Evolutionary conservation across 2,888 invertebrate genomes (phyloP), one percentile per base, ranked within the genome.

Genomic region (Lasius platythorax): DNA sequence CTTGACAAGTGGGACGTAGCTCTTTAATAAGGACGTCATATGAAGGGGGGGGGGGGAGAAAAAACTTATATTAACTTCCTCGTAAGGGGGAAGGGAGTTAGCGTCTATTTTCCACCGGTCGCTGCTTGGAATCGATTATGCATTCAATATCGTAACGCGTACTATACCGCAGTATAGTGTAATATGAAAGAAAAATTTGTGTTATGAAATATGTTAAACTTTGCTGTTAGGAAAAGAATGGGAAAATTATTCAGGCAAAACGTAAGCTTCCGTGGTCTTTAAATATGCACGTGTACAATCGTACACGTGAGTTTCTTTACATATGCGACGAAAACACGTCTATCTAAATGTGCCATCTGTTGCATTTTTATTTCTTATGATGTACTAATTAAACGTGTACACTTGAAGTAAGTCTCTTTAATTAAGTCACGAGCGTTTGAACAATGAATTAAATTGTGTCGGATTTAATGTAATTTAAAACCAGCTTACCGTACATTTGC

Each of bases 11-110:
- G 46, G 72, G 46, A 81, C 73, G 73, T 72, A 81, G 73, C 72
- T 81, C 73, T 81, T 81, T 81, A 81, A 81, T 72, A 81, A 81
- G 61, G 61, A 63, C 46, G 46, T 61, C 79, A 79, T 72, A 46
- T 18, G 23, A 37, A 30, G 56, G 46, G 23, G 46, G 11, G 30
- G 40, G 11, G 58, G 28, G 23, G 23, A 8, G 37, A 61, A 79
- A 61, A 73, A 79, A 72, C 79, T 81, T 73, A 73, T 46, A 73
- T 72, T 72, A 81, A 72, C 79, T 81, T 81, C 73, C 46, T 81
- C 61, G 73, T 61, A 61, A 61, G 61, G 18, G 28, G 33, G 23
- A 58, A 33, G 70, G 15, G 18, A 46, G 46, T 37, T 37, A 18
- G 72, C 61, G 46, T 72, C 46, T 81, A 81, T 81, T 81, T 81